Evolutionary conservation across 2,888 invertebrate species (phyloP).

Genomic region (Cephus sareptanus): DNA sequence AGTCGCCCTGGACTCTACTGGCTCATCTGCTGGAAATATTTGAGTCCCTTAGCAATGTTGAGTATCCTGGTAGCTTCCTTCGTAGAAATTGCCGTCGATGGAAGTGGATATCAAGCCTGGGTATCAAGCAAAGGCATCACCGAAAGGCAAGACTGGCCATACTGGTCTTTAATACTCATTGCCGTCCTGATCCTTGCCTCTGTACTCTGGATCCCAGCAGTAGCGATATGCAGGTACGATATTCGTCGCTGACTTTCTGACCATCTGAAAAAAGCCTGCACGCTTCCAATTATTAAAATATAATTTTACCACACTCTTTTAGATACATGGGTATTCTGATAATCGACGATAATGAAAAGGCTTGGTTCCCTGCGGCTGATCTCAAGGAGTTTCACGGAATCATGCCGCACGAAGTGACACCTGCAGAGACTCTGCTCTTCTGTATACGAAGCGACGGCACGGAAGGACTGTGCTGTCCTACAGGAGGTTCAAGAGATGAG

Average conservation of each 20-base stretch:
- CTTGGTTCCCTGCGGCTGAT: conserved; percentile 92
- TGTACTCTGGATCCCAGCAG: conserved; percentile 87
- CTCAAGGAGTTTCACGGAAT: conserved; percentile 90
- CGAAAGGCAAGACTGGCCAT: conserved; percentile 85
- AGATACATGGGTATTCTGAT: conserved; percentile 84
- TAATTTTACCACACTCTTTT: conserved; percentile 25
- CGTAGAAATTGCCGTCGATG: conserved; percentile 81
- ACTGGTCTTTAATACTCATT: conserved; percentile 84
- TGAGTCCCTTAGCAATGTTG: conserved; percentile 90
- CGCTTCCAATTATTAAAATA: background rate
- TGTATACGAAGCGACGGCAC: conserved; percentile 86
- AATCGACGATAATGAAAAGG: conserved; percentile 89
- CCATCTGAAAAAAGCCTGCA: background rate
- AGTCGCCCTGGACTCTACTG: conserved; percentile 88
- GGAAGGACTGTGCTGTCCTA: conserved; percentile 85
- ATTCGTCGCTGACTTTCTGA: background rate
- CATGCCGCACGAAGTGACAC: conserved; percentile 83
- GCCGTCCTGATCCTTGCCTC: conserved; percentile 80
- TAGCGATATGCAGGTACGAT: conserved; percentile 81
- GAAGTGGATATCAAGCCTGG: conserved; percentile 90
- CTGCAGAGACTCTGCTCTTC: conserved; percentile 82
- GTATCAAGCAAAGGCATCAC: conserved; percentile 78
- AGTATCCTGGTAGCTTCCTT: conserved; percentile 87
- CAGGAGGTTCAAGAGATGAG: conserved; percentile 71
- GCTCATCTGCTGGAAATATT: conserved; percentile 95